A percentile compares a stretch with the other conserved stretches of the same genome.
These are phyloP conservation scores for Remorina albescens DNA, from an alignment of 2,797 vertebrate genomes.

Conservation along the genomic window DNA sequence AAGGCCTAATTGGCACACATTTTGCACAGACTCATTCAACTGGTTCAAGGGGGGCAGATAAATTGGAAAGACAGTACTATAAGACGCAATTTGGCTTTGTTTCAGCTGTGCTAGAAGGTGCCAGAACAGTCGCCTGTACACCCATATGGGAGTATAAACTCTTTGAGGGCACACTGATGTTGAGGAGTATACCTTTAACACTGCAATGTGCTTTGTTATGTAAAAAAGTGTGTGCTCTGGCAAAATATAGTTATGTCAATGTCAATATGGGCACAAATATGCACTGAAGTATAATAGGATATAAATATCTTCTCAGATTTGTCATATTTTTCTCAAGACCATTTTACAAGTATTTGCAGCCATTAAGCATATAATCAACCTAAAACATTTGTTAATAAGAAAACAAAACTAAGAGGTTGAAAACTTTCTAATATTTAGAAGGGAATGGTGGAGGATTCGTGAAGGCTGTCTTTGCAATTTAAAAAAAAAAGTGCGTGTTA, in stretches of 20 bases:
- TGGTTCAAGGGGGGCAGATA: constrained; percentile 58
- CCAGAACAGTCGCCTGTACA: constrained; percentile 59
- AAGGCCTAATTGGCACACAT: constrained; percentile 60
- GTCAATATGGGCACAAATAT: constrained; percentile 73
- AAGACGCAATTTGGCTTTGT: constrained; percentile 81
- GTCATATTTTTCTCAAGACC: constrained; percentile 59
- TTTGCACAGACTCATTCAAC: constrained; percentile 56
- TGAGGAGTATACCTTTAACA: constrained; percentile 65
- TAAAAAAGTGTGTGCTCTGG: constrained; percentile 78
- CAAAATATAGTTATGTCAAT: constrained; percentile 79
- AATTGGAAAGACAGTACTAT: constrained; percentile 73
- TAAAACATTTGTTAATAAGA: constrained; percentile 55
- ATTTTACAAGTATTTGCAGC: constrained; percentile 70
- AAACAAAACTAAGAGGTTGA: constrained; percentile 57
- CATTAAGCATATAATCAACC: constrained; percentile 63
- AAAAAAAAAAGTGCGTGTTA: constrained; percentile 32
- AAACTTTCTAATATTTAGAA: constrained; percentile 65
- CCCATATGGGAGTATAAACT: constrained; percentile 54
- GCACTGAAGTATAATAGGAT: constrained; percentile 75
- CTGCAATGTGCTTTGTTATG: constrained; percentile 63
- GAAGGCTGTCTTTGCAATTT: constrained; percentile 79
- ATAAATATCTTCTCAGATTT: constrained; percentile 71
- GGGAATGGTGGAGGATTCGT: constrained; percentile 86
- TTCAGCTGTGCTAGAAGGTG: constrained; percentile 58
- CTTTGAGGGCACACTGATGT: constrained; percentile 62